Evolutionary conservation across 2,113 vertebrate species (phyloP).

Genomic region (Actinemys pallida): DNA sequence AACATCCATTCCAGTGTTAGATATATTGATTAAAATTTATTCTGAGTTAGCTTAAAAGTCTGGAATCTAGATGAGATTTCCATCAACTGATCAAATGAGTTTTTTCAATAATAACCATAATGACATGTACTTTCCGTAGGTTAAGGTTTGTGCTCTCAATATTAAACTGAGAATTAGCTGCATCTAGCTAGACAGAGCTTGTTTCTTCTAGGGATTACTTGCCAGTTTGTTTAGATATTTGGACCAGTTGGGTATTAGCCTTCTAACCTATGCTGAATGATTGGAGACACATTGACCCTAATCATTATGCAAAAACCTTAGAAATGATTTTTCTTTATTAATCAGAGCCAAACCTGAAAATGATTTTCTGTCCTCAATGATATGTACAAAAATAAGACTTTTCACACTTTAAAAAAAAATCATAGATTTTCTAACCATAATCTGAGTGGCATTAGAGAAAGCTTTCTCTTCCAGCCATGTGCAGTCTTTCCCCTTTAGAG

Average conservation of each 20-base stretch:
- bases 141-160: conserved; percentile 32
- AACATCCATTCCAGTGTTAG: conserved; percentile 53
- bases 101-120: conserved; percentile 30
- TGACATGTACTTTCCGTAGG: conserved; percentile 39
- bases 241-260: neutral
- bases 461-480: neutral
- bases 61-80: conserved; percentile 68
- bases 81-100: conserved; percentile 63
- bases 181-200: conserved; percentile 27
- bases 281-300: neutral
- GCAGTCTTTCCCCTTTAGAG: neutral
- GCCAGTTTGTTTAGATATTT: neutral
- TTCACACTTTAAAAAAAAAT: neutral
- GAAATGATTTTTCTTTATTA: neutral
- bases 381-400: accelerated
- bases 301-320: neutral
- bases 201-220: conserved; percentile 15
- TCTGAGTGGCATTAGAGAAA: neutral
- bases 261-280: neutral
- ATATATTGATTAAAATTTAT: conserved; percentile 62
- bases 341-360: neutral
- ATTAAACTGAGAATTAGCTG: neutral
- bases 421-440: neutral
- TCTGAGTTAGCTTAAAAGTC: conserved; percentile 53
- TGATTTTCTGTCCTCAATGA: neutral